Percentiles rank a stretch among this genome's conserved stretches.
phyloP scores from a whole-genome alignment of 2,888 invertebrate genomes.

The Alviniconcha strummeri region DNA sequence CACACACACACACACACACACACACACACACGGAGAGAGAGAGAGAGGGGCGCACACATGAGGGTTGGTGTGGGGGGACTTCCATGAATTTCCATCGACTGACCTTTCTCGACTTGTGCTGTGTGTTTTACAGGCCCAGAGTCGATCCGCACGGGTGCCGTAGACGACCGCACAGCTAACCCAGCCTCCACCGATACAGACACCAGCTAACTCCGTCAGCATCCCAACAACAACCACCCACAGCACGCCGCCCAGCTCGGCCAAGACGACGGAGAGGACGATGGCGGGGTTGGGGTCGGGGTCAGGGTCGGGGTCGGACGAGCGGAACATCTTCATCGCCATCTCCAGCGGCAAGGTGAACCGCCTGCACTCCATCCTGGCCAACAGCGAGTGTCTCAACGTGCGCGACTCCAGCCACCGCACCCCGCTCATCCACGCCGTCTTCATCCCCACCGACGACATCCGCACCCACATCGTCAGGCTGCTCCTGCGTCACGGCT shows the following conservation, averaged over 20 bases:
- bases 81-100: too few species aligned
- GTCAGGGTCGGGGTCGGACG: constrained; percentile 20
- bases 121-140: too few species aligned
- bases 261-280: too few species aligned
- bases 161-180: too few species aligned
- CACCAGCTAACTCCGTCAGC: too few species aligned
- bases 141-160: too few species aligned
- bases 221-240: too few species aligned
- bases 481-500: constrained; percentile 53
- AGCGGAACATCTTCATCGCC: constrained; percentile 38
- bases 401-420: constrained; percentile 46
- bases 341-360: constrained; percentile 41
- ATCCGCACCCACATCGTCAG: constrained; percentile 57
- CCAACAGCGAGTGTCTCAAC: constrained; percentile 39
- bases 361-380: constrained; percentile 38
- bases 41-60: too few species aligned
- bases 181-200: too few species aligned
- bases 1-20: constrained; percentile 32
- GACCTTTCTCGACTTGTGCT: too few species aligned
- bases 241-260: too few species aligned
- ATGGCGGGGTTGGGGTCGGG: not conserved
- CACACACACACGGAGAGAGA: constrained; percentile 16
- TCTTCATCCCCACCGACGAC: constrained; percentile 55
- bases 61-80: too few species aligned
- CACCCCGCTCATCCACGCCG: constrained; percentile 58